Base-by-base conservation (phyloP, 2,797 vertebrate species). In the Etheostoma nigrum region DNA sequence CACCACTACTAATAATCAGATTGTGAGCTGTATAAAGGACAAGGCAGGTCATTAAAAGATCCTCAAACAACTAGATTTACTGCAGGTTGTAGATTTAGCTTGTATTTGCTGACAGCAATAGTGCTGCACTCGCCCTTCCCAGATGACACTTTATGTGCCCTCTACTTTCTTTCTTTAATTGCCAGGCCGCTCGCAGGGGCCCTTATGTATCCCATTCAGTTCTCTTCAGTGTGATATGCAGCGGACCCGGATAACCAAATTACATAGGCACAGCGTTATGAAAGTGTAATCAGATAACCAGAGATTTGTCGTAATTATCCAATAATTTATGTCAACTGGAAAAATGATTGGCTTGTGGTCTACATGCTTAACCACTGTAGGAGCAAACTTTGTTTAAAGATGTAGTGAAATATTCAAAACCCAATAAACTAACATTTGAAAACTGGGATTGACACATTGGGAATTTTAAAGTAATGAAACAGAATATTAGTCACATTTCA, bases 1-100 rank as follows among this genome's bases (percentile, higher is more conserved):
- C 87, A 89, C 81, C 64, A 67, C 63, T 59, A 72, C 91, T 92
- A 93, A 93, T 93, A 94, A 95, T 94, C 91, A 93, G 93, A 95
- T 94, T 64, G 89, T 82, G 78, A 91, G 85, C 69, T 53, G 52
- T 91, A 91, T 83, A 89, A 82, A 87, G 87, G 88, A 94, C 86
- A 89, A 87, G 86, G 83, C 86, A 83, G 87, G 91, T 89, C 92
- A 95, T 94, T 93, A 92, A 91, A 93, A 93, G 82, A 89, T 87
- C 82, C 86, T 88, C 73, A 85, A 86, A 91, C 72, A 64, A 72
- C 57, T 58, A 74, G 78, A 93, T 90, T 89, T 86, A 91, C 76
- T 88, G 59, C 57, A 76, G 86, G 85, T 79, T 76, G 67, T 72
- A 83, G 83, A 89, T 86, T 91, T 84, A 63, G 78, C 70, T 80